Percentiles rank a stretch among this genome's conserved stretches.
These are phyloP conservation scores for Deilephila elpenor DNA, from an alignment of 2,888 invertebrate genomes.

Conservation along the genomic window DNA sequence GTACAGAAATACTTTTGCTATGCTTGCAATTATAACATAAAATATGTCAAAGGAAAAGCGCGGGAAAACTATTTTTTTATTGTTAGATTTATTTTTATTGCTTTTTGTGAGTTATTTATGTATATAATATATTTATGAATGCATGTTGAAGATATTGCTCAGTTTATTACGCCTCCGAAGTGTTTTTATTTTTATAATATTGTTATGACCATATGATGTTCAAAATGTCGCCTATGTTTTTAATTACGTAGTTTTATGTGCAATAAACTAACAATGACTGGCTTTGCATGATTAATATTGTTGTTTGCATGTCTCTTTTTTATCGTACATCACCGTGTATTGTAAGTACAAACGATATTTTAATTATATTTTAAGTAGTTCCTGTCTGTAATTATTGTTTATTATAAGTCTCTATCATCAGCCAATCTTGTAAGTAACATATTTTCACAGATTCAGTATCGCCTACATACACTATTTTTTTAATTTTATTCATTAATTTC, in stretches of 20 bases:
- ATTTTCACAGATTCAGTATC: conserved; percentile 15
- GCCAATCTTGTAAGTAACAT: conserved; percentile 27
- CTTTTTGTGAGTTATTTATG: conserved; percentile 8
- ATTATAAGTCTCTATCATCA: conserved; percentile 2
- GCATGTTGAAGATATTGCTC: conserved; percentile 1
- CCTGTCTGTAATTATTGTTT: conserved; percentile 11
- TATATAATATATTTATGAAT: neutral
- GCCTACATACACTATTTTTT: neutral
- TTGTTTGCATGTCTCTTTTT: conserved; percentile 23
- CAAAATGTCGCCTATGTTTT: conserved; percentile 11
- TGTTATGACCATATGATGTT: neutral
- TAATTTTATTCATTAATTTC: neutral
- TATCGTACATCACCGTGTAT: conserved; percentile 25
- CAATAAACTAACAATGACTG: conserved; percentile 22
- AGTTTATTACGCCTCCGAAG: neutral
- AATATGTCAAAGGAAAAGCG: neutral
- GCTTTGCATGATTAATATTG: conserved; percentile 27
- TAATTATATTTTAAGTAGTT: conserved; percentile 23
- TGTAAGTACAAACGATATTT: conserved; percentile 28
- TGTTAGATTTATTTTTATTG: neutral
- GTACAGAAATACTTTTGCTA: neutral
- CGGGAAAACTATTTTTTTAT: neutral
- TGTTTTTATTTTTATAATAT: neutral
- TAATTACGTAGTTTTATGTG: conserved; percentile 24
- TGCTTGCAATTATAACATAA: neutral